phyloP scores from a whole-genome alignment of 2,888 invertebrate species.

The Coleophora flavipennella region DNA sequence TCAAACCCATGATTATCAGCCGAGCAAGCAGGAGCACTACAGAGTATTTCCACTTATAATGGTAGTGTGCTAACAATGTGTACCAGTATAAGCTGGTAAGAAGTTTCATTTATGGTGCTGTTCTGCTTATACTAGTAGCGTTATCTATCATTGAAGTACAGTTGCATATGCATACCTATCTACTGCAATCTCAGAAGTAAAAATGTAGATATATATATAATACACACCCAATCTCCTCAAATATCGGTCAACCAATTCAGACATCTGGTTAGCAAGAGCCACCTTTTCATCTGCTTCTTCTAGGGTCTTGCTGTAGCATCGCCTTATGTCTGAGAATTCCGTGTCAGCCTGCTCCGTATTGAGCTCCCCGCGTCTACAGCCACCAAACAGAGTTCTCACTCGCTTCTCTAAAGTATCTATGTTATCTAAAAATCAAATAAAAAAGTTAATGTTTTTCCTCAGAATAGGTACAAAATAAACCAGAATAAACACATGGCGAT shows the following conservation, averaged over 20 bases:
- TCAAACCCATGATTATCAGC: too few relatives aligned
- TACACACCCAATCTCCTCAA: constrained; percentile 84
- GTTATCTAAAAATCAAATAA: constrained; percentile 76
- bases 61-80: too few relatives aligned
- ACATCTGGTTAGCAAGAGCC: constrained; percentile 92
- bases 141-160: too few relatives aligned
- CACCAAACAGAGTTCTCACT: constrained; percentile 88
- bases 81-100: too few relatives aligned
- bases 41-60: too few relatives aligned
- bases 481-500: too few relatives aligned
- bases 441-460: too few relatives aligned
- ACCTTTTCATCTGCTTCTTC: constrained; percentile 98
- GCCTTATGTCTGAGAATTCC: constrained; percentile 86
- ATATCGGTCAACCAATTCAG: constrained; percentile 95
- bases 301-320: constrained; percentile 91
- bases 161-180: neutral
- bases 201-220: neutral
- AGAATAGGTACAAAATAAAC: too few relatives aligned
- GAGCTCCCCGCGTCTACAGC: constrained; percentile 83
- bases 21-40: too few relatives aligned
- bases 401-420: constrained; percentile 94
- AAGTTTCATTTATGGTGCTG: too few relatives aligned
- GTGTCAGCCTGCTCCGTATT: constrained; percentile 82
- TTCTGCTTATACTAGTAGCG: too few relatives aligned
- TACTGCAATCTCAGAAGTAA: neutral